Base-by-base conservation (phyloP, 2,797 vertebrate species). In the Aphelocoma californica region DNA sequence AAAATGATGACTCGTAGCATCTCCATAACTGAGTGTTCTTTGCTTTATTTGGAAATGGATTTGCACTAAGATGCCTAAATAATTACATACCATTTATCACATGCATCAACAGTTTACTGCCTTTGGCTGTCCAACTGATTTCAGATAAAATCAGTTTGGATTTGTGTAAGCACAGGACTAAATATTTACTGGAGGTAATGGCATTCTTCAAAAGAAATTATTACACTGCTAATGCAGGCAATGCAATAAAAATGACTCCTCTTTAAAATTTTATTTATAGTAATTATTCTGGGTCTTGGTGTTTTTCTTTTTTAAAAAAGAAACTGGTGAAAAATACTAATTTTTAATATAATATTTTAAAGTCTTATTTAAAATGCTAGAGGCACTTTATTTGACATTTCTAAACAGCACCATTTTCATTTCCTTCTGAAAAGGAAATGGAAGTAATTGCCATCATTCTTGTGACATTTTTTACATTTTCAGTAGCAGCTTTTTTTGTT, bases 131-230 rank as follows among this genome's bases (percentile, higher is more conserved):
- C 58, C 62, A 60, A 25, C 21, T 72, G 70, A 94, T 86, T 81
- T 74, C 81, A 94, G 47, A 71, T 93, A 47, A 84, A 83, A 54
- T 79, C 81, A 40, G 58, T 86, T 58, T 93, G 51, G 81, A 61
- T 84, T 85, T 91, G 40, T 61, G 26, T 69, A 84, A 58, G 51
- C 56, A 44, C 2, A 53, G 23, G 51, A 58, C 70, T 67, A 93
- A 94, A 90, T 88, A 95, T 91, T 96, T 95, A 95, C 80, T 61
- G 74, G 73, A 78, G 1, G 1, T 56, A 90, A 86, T 57, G 3
- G 15, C 50, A 78, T 53, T 88, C 75, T 81, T 90, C 44, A 62
- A 65, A 84, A 67, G 26, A 81, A 82, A 42, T 77, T 65, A 69
- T 47, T 82, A 25, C 32, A 48, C n/a, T 64, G 57, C 36, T 77